Conservation (phyloP, 2,797 vertebrate species). For the Hapalemur alaotrensis region DNA sequence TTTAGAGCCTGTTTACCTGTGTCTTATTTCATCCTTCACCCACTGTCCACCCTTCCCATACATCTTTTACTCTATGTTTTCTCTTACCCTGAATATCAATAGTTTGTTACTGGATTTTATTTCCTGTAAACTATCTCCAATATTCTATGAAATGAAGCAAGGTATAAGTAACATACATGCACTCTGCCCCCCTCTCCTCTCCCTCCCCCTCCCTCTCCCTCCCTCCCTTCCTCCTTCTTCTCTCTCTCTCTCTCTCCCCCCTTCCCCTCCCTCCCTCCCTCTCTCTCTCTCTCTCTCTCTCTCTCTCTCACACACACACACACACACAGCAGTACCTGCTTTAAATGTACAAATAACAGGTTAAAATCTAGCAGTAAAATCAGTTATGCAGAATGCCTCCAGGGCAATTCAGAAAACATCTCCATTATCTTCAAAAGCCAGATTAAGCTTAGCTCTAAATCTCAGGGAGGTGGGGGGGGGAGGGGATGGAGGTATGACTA, state of each 20-base stretch:
- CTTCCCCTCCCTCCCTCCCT: background rate
- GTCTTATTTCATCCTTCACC: background rate
- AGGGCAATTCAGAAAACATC: constrained; percentile 29
- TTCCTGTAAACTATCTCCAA: constrained; percentile 10
- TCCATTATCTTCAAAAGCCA: constrained; percentile 28
- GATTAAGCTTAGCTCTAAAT: constrained; percentile 26
- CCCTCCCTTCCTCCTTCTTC: background rate
- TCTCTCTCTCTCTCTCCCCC: background rate
- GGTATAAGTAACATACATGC: background rate
- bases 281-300: background rate
- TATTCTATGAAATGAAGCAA: constrained; percentile 42
- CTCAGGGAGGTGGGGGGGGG: too few relatives aligned
- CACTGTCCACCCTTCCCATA: background rate
- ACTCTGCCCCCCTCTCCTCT: background rate
- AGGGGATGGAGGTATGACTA: too few relatives aligned
- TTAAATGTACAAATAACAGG: background rate
- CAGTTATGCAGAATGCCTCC: background rate
- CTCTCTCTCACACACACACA: background rate
- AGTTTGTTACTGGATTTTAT: background rate
- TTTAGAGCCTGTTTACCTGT: background rate
- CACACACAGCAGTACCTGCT: background rate
- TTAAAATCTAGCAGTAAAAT: constrained; percentile 43
- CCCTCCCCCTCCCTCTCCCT: background rate
- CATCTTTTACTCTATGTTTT: constrained; percentile 5
- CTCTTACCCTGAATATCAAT: background rate